Evolutionary conservation across 2,797 vertebrate genomes (phyloP).

Genomic region (Pipistrellus kuhlii): DNA sequence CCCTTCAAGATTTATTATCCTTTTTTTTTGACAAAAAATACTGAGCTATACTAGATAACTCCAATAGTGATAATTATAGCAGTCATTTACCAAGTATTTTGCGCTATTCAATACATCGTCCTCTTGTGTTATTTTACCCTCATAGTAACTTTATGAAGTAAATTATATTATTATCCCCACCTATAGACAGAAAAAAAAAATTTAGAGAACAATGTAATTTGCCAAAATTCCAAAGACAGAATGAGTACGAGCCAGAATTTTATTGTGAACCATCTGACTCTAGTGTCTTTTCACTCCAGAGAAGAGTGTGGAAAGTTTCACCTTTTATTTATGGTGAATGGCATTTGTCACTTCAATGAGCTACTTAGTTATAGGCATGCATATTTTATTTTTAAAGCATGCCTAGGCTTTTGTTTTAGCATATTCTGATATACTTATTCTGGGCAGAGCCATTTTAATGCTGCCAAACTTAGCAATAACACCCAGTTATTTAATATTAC

Average conservation of each 20-base stretch:
- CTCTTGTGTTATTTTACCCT: background rate
- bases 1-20: background rate
- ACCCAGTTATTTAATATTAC: background rate
- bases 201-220: slow-evolving; percentile 36
- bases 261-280: slow-evolving; percentile 2
- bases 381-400: slow-evolving; percentile 43
- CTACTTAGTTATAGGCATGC: background rate
- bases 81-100: background rate
- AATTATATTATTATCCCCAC: background rate
- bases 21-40: slow-evolving; percentile 27
- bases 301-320: background rate
- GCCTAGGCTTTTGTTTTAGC: background rate
- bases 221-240: background rate
- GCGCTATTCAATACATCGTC: background rate
- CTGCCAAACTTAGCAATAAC: background rate
- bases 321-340: slow-evolving; percentile 42
- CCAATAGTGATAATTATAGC: background rate
- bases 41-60: background rate
- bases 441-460: background rate
- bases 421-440: background rate
- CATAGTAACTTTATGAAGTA: background rate
- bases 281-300: background rate
- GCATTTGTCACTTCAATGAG: slow-evolving; percentile 1
- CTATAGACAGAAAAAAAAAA: slow-evolving; percentile 5
- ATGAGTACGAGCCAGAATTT: slow-evolving; percentile 43